phyloP scores from a whole-genome alignment of 2,113 vertebrate species.

The Callospermophilus lateralis region DNA sequence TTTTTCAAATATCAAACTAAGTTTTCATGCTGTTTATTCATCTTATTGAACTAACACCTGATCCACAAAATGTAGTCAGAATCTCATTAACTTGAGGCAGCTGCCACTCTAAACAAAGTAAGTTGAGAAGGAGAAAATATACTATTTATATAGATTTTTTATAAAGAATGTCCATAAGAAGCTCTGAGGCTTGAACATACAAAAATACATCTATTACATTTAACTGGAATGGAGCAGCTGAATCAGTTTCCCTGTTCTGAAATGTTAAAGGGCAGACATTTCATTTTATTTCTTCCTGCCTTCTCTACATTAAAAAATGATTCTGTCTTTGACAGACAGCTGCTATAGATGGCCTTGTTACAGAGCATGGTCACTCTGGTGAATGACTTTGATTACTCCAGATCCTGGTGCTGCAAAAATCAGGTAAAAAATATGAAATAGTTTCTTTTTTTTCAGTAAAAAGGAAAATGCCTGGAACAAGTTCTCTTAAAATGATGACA shows the following conservation, averaged over 20 bases:
- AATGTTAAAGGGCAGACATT: conserved; percentile 71
- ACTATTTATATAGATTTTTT: neutral
- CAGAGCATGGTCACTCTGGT: neutral
- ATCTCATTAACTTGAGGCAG: conserved; percentile 45
- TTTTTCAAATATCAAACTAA: conserved; percentile 44
- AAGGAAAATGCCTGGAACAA: neutral
- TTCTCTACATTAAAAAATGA: conserved; percentile 58
- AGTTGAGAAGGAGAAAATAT: neutral
- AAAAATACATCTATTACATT: conserved; percentile 64
- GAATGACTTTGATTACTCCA: conserved; percentile 63
- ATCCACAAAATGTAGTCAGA: conserved; percentile 1
- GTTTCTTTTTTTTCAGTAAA: neutral
- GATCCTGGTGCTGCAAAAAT: neutral
- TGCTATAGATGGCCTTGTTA: neutral
- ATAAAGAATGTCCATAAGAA: conserved; percentile 34
- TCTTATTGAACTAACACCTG: conserved; percentile 10
- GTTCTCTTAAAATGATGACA: neutral
- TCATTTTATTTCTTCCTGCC: conserved; percentile 63
- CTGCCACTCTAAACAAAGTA: conserved; percentile 44
- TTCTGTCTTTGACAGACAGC: conserved; percentile 21
- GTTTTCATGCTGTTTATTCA: neutral
- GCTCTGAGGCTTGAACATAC: neutral
- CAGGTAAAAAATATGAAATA: neutral
- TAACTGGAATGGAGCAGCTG: conserved; percentile 39
- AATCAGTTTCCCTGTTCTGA: conserved; percentile 54